Conservation (phyloP, 2,888 invertebrate species). For the Amitus sp. region DNA sequence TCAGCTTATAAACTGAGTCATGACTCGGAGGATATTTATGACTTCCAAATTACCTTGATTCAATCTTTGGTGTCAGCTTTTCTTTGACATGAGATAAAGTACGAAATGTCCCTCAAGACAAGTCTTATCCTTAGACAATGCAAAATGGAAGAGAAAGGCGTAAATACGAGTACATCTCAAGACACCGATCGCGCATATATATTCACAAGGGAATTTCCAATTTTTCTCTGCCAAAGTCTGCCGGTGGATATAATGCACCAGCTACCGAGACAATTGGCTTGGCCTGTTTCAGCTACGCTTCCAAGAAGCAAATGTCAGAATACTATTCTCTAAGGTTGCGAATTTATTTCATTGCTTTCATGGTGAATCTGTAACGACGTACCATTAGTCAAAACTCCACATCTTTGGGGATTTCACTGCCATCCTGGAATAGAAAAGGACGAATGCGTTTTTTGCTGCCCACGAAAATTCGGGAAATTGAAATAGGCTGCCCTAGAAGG, state of each 20-base stretch:
- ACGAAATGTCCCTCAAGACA: constrained; percentile 34
- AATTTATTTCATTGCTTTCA: constrained; percentile 35
- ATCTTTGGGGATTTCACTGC: constrained; percentile 30
- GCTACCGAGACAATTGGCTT: constrained; percentile 24
- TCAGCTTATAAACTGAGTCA: too few species aligned
- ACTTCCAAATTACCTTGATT: constrained; percentile 28
- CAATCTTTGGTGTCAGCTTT: constrained; percentile 34
- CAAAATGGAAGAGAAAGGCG: constrained; percentile 33
- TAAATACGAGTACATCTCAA: constrained; percentile 21
- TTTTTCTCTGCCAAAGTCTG: constrained; percentile 24
- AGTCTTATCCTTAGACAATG: constrained; percentile 33
- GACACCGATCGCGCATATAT: constrained; percentile 28
- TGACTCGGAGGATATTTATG: too few species aligned
- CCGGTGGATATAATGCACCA: constrained; percentile 16
- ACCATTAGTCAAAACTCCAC: constrained; percentile 31
- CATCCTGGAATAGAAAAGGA: constrained; percentile 24
- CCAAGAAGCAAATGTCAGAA: constrained; percentile 11
- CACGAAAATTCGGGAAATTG: constrained; percentile 19
- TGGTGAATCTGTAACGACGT: constrained; percentile 31
- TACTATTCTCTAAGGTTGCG: constrained; percentile 19
- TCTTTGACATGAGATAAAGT: constrained; percentile 28
- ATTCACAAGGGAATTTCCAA: constrained; percentile 34
- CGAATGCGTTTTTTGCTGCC: constrained; percentile 20
- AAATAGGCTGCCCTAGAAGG: constrained; percentile 18
- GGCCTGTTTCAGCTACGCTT: constrained; percentile 23